Percentiles rank a stretch among this genome's conserved stretches.
Evolutionary conservation across 2,113 vertebrate genomes (phyloP).

Genomic region (Lampris incognitus): DNA sequence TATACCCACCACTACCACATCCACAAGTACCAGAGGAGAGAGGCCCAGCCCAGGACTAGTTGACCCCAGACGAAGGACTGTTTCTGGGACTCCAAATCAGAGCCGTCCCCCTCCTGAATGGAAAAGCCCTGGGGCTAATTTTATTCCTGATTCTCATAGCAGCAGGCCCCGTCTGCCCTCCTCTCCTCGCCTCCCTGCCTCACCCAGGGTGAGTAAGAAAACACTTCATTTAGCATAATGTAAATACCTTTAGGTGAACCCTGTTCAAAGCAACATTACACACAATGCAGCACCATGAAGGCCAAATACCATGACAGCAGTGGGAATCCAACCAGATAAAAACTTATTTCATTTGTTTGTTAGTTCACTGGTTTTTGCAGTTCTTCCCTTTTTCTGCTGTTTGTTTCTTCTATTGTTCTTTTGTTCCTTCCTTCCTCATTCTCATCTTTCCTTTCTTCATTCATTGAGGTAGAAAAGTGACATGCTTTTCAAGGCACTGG

Average conservation of each 20-base stretch:
- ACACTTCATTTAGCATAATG: conserved; percentile 19
- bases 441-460: too few species aligned
- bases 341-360: conserved; percentile 24
- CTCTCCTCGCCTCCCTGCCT: conserved; percentile 43
- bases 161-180: conserved; percentile 50
- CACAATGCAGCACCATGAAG: neutral
- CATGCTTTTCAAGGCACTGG: conserved; percentile 32
- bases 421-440: too few species aligned
- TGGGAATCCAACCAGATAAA: neutral
- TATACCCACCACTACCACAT: conserved; percentile 19
- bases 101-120: conserved; percentile 65
- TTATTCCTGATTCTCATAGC: conserved; percentile 80
- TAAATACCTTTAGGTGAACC: neutral
- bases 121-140: conserved; percentile 78
- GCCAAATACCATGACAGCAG: conserved; percentile 3
- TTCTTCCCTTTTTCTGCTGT: conserved; percentile 31
- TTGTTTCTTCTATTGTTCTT: conserved; percentile 3
- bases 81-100: conserved; percentile 47
- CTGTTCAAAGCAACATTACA: neutral
- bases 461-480: too few species aligned
- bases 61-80: conserved; percentile 54
- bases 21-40: conserved; percentile 40
- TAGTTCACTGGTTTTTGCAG: conserved; percentile 28
- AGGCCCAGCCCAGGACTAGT: conserved; percentile 23
- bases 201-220: conserved; percentile 68